Evolutionary conservation across 2,113 vertebrate species (phyloP), one percentile per base, ranked within the genome.

Genomic region (Orycteropus afer): DNA sequence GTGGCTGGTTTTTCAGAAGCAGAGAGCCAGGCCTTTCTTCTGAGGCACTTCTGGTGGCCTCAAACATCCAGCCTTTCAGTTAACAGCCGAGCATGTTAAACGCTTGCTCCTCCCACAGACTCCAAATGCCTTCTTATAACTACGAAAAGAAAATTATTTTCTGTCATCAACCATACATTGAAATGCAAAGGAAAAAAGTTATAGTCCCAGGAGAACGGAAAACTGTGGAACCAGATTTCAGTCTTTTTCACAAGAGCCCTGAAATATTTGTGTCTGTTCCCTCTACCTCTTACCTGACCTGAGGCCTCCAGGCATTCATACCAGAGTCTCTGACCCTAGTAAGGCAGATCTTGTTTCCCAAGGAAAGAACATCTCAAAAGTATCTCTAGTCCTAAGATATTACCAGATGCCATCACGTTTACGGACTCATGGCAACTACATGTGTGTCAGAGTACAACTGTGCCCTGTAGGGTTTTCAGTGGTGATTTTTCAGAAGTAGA

Each of bases 101-200:
- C 23, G 13, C 25, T 59, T 11, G 29, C 32, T 65, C 29, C 63
- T 34, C 15, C 63, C 32, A 65, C 32, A 13, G 12, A 34, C 12
- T 65, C 63, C 29, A 65, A 65, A 34, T 65, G 12, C 32, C 14
- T n/a, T 34, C 7, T 65, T 65, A 65, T 65, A 34, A 65, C 13
- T 14, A 65, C 4, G 63, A 23, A 14, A 40, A 79, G 86, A 29
- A 53, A 57, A 5, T 20, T 29, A 45, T 42, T 74, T 45, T 40
- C 37, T 74, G 71, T 74, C 71, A 27, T 74, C 71, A 74, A 27
- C n/a, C 32, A 42, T 42, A 11, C 40, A 40, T 90, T 85, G 79
- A 92, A 90, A 95, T 92, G 45, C 40, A 82, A 90, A 94, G 63
- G 49, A 86, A 63, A 45, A 45, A 25, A 74, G 13, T 22, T 67